Conservation (phyloP, 2,888 invertebrate species). For the Drosophila cognata region DNA sequence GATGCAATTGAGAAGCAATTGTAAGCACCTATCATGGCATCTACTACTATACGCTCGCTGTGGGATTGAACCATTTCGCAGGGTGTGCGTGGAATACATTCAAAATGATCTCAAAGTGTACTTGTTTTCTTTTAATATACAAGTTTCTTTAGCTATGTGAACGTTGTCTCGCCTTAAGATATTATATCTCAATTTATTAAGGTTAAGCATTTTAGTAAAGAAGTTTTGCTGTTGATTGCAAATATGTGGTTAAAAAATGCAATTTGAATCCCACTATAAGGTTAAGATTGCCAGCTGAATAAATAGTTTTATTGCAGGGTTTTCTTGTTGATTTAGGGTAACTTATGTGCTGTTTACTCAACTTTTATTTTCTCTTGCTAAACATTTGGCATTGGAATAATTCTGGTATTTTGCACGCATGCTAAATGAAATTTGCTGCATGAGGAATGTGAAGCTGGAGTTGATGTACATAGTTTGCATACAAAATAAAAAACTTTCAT, state of each 20-base stretch:
- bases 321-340: background rate
- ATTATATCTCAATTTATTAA: background rate
- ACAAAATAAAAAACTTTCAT: background rate
- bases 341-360: background rate
- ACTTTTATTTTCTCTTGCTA: background rate
- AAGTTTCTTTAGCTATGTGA: background rate
- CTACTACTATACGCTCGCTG: background rate
- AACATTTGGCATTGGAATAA: background rate
- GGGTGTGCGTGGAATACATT: background rate
- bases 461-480: slow-evolving; percentile 37
- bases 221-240: background rate
- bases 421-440: background rate
- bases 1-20: slow-evolving; percentile 15
- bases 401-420: background rate
- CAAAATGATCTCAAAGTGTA: background rate
- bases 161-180: background rate
- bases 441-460: background rate
- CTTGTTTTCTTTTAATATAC: background rate
- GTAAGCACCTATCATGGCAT: background rate
- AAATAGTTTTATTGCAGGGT: background rate
- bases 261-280: background rate
- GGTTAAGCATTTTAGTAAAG: background rate
- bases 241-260: background rate
- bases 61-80: background rate
- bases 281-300: background rate